Evolutionary conservation across 2,113 vertebrate species (phyloP).

Genomic region (Dasyprocta punctata): DNA sequence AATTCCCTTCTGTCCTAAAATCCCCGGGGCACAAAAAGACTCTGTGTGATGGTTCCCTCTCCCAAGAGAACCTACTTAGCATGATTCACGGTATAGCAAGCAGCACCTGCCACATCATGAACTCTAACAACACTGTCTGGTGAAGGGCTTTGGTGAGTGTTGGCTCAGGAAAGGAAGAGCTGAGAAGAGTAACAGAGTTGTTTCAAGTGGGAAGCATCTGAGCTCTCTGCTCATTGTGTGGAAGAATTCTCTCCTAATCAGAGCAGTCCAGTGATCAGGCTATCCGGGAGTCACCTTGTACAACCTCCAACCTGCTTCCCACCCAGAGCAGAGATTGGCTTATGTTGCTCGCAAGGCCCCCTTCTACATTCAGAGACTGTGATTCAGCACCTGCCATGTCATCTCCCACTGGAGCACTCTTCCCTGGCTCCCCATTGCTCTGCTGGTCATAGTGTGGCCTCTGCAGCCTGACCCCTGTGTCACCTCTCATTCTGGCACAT

Average conservation of each 20-base stretch:
- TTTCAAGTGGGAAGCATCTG: not conserved
- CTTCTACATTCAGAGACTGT: not conserved
- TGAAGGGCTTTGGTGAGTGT: not conserved
- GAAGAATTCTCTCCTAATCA: not conserved
- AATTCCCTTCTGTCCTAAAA: not conserved
- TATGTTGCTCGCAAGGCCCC: not conserved
- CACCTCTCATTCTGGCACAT: not conserved
- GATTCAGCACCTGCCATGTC: accelerated
- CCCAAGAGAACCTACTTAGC: not conserved
- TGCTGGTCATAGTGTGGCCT: not conserved
- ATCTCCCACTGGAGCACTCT: not conserved
- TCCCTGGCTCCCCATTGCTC: not conserved
- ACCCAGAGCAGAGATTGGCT: accelerated
- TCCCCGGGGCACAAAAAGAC: not conserved
- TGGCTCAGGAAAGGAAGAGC: not conserved
- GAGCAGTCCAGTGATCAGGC: not conserved
- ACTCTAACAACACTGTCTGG: not conserved
- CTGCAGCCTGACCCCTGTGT: not conserved
- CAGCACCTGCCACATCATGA: not conserved
- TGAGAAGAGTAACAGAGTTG: not conserved
- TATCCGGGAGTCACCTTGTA: not conserved
- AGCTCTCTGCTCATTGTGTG: not conserved
- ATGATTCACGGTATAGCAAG: not conserved
- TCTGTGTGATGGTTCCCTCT: accelerated
- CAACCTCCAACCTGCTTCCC: not conserved